Evolutionary conservation across 2,888 invertebrate genomes (phyloP).

Genomic region (Formica aserva): DNA sequence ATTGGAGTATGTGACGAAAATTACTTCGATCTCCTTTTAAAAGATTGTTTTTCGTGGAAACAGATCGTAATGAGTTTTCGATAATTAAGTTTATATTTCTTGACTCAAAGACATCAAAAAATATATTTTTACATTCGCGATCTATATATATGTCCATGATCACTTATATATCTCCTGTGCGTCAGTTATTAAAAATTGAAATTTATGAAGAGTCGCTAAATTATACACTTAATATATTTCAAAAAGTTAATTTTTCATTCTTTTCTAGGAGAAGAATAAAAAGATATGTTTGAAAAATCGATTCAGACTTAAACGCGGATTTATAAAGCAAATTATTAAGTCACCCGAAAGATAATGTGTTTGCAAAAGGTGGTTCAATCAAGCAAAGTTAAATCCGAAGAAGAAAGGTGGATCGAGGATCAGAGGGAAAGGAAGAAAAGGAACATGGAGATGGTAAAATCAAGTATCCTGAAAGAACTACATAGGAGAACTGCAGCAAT

Average conservation of each 20-base stretch:
- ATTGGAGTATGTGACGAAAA: slow-evolving; percentile 23
- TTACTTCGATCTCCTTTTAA: slow-evolving; percentile 14
- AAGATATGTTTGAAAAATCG: not conserved
- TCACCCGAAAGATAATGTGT: slow-evolving; percentile 48
- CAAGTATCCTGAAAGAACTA: slow-evolving; percentile 43
- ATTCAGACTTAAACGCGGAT: not conserved
- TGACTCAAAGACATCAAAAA: not conserved
- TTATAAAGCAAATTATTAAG: slow-evolving; percentile 35
- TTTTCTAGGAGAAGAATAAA: not conserved
- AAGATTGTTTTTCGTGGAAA: not conserved
- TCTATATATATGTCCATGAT: not conserved
- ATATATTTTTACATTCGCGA: not conserved
- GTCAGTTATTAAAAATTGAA: not conserved
- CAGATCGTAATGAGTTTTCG: slow-evolving; percentile 12
- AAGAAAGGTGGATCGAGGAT: slow-evolving; percentile 30
- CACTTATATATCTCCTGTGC: not conserved
- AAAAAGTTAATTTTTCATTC: not conserved
- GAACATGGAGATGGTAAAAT: slow-evolving; percentile 57
- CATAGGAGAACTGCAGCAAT: slow-evolving; percentile 42
- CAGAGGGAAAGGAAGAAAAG: not conserved
- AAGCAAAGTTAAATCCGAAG: not conserved
- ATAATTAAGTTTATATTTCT: slow-evolving; percentile 14
- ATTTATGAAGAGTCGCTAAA: not conserved
- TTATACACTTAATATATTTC: not conserved
- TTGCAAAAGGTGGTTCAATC: slow-evolving; percentile 34